Percentiles rank a stretch among this genome's conserved stretches.
phyloP scores from a whole-genome alignment of 2,888 invertebrate genomes.

The Netelia melanura region DNA sequence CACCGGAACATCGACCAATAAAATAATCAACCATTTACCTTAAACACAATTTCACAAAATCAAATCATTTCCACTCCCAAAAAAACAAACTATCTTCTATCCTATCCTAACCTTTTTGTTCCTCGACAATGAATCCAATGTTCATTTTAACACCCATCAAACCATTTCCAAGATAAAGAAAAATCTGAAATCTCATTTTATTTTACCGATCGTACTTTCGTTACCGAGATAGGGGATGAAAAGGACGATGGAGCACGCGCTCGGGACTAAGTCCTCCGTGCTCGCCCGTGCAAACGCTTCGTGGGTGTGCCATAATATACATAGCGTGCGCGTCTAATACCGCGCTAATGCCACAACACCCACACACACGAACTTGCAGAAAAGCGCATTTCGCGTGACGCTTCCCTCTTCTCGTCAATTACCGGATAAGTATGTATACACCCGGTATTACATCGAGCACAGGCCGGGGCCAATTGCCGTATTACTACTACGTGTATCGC shows the following conservation, averaged over 20 bases:
- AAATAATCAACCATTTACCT: neutral
- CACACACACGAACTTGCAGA: conserved; percentile 42
- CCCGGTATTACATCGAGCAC: neutral
- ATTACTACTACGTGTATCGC: conserved; percentile 24
- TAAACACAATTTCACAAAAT: neutral
- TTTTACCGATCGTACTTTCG: too few species aligned
- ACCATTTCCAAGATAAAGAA: too few species aligned
- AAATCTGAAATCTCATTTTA: too few species aligned
- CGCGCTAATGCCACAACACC: neutral
- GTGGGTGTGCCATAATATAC: conserved; percentile 1
- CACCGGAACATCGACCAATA: neutral
- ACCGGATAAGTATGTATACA: conserved; percentile 78
- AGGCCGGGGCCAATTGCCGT: neutral
- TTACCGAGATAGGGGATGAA: conserved; percentile 24
- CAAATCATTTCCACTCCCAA: too few species aligned
- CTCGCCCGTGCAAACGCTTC: neutral
- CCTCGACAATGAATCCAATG: too few species aligned
- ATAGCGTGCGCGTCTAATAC: neutral
- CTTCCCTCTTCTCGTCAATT: conserved; percentile 81
- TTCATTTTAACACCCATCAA: too few species aligned
- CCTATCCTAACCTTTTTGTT: too few species aligned
- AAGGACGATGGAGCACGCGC: conserved; percentile 11
- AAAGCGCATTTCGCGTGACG: conserved; percentile 78
- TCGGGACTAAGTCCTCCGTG: neutral
- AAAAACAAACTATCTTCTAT: too few species aligned